Percentiles rank a stretch among this genome's conserved stretches.
phyloP scores from a whole-genome alignment of 2,113 vertebrate genomes.

The Turdus rufiventris region DNA sequence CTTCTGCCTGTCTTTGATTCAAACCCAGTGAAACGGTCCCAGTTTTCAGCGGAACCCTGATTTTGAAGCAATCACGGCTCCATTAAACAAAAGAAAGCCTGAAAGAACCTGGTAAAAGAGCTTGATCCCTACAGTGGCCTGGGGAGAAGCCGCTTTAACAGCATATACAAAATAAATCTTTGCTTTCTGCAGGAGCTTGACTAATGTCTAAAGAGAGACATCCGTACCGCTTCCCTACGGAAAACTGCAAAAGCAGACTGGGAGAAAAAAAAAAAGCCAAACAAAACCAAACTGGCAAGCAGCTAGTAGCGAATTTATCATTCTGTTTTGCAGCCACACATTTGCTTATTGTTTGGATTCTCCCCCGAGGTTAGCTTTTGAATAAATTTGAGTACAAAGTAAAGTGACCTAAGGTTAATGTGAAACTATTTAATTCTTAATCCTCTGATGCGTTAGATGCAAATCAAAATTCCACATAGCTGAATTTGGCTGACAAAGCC shows the following conservation, averaged over 20 bases:
- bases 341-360: background rate
- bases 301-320: background rate
- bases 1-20: background rate
- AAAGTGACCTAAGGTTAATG: background rate
- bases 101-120: background rate
- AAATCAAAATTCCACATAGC: background rate
- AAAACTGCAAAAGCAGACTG: background rate
- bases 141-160: background rate
- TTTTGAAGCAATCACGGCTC: background rate
- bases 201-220: background rate
- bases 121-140: accelerated
- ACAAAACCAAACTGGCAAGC: background rate
- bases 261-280: accelerated
- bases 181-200: background rate
- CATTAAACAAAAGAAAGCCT: background rate
- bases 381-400: background rate
- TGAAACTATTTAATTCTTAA: background rate
- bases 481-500: background rate
- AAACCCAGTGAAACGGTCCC: background rate
- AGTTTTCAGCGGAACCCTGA: background rate
- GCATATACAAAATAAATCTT: accelerated
- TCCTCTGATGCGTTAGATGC: background rate
- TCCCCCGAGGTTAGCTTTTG: background rate
- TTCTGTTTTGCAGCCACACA: background rate
- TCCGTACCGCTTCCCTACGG: background rate